Percentiles rank a stretch among this genome's conserved stretches.
Conservation (phyloP, 2,797 vertebrate species). For the Enteromius anoplus region DNA sequence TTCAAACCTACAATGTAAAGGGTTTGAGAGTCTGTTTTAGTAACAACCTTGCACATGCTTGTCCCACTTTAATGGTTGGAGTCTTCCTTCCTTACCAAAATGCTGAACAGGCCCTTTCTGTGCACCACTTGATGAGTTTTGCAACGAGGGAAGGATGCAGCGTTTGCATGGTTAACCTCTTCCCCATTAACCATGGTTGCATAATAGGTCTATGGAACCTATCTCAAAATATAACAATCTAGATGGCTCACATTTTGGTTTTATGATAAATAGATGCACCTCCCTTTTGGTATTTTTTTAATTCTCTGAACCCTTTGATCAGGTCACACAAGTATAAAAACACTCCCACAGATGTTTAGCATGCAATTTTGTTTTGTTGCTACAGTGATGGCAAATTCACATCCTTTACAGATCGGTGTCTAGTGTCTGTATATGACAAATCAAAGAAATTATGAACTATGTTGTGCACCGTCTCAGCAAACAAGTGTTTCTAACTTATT, state of each 20-base stretch:
- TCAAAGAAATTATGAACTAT: neutral
- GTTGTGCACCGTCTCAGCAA: neutral
- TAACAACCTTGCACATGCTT: neutral
- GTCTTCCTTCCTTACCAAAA: slow-evolving; percentile 29
- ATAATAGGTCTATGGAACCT: neutral
- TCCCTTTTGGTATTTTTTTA: neutral
- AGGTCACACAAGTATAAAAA: neutral
- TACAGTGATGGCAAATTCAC: neutral
- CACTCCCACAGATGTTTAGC: neutral
- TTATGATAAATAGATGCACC: neutral
- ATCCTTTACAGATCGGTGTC: neutral
- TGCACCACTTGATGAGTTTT: slow-evolving; percentile 8
- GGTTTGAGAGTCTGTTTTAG: slow-evolving; percentile 10
- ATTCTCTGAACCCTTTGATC: neutral
- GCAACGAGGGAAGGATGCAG: slow-evolving; percentile 4
- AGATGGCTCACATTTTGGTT: slow-evolving; percentile 8
- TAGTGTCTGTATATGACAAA: neutral
- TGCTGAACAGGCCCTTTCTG: slow-evolving; percentile 45
- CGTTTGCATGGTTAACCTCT: neutral
- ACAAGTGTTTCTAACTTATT: neutral
- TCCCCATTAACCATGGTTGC: neutral
- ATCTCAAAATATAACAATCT: neutral
- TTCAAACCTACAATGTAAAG: neutral
- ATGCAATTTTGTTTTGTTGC: neutral
- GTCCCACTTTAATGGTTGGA: slow-evolving; percentile 1